Evolutionary conservation across 2,888 invertebrate species (phyloP), one percentile per base, ranked within the genome.

Genomic region (Drosophila percnosoma): DNA sequence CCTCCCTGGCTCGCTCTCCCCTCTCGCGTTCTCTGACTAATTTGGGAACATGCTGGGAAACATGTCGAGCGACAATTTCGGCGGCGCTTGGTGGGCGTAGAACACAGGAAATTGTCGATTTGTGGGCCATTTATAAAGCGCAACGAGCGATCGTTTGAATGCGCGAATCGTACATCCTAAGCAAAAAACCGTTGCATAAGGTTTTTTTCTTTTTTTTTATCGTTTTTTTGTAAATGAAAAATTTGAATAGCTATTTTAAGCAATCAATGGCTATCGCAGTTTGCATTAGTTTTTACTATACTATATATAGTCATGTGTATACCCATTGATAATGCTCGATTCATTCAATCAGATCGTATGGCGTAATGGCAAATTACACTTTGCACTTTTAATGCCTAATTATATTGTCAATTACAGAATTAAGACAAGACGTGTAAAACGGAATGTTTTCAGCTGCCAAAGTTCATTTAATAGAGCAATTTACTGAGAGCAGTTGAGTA

Each of bases 51-150:
- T 48, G 62, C 81, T 73, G 81, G 67, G 81, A 80, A 66, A 38
- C 36, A 58, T 60, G 63, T 59, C 64, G 55, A 67, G 68, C 74
- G 54, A 65, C 63, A 74, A 68, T 57, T 74, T 74, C 69, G 54
- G 45, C 82, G 82, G 78, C 70, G 81, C 77, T 83, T 75, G 74
- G 87, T 90, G 81, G 88, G 88, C 87, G 87, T 87, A 75, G 61
- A 78, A 71, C 90, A 81, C 90, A 83, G 91, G 91, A 91, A 91
- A 86, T 87, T 75, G 87, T 90, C 87, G 86, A 91, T 91, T 84
- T 90, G 90, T 83, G 77, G 74, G 80, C 66, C 80, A 90, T 91
- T 91, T 91, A 75, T 71, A 81, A 90, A 90, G 71, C 73, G 68
- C 68, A 75, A 61, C 61, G 42, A 63, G 54, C 70, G 82, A 85